Evolutionary conservation across 2,797 vertebrate species (phyloP), one percentile per base, ranked within the genome.

Genomic region (Enteromius thamalakanensis): DNA sequence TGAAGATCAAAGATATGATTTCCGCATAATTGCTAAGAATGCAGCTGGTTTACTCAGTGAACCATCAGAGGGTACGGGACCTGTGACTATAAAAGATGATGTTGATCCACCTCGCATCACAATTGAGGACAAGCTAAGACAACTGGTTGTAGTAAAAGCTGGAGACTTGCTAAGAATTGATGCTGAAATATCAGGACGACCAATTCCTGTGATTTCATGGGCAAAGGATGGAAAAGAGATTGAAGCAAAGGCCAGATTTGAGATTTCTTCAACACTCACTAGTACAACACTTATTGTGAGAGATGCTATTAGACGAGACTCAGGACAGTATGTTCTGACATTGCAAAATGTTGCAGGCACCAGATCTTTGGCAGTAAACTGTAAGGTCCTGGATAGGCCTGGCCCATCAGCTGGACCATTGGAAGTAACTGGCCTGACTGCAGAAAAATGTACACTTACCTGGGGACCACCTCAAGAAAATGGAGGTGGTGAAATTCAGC

Each of bases 401-500:
- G 97, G 98, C 1, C 97, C 98, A 89, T 95, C 98, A 86, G 95
- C 96, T 90, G 98, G 97, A 88, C 97, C 97, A 58, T 85, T 99
- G 82, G 93, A 95, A 89, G 95, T 98, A 85, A 95, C 90, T 87
- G 96, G 96, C 87, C 91, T 97, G 79, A 96, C 96, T 84, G 94
- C 97, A 89, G 97, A 99, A 86, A 99, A 99, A 90, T 98, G 97
- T 74, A 95, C 95, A 68, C 91, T 99, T 80, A 95, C 95, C n/a
- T 99, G 98, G 98, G 97, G 94, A 89, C 92, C 94, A 2, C 97
- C 97, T 83, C 95, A 96, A 88, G 98, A 99, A 94, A 97, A 95
- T 37, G 98, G 98, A 0, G 97, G 98, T 53, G 97, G 97, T 74
- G 96, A 97, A 88, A 96, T 98, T 34, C 94, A 96, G 89, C 89